These are phyloP conservation scores for Stenoptilia bipunctidactyla DNA, from an alignment of 2,888 invertebrate species.

Conservation along the genomic window DNA sequence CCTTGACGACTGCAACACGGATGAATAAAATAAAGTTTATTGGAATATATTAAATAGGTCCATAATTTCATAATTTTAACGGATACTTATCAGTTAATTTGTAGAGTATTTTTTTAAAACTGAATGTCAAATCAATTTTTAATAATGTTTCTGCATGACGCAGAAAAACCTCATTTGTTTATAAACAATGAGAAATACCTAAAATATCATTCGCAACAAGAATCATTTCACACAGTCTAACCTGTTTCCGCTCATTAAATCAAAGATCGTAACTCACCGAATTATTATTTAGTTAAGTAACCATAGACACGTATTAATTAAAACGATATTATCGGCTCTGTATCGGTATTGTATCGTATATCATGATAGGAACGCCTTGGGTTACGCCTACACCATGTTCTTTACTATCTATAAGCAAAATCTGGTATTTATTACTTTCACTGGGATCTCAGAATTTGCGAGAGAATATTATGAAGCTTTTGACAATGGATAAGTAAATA, in stretches of 20 bases:
- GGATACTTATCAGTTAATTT: too few species aligned
- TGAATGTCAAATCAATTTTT: too few species aligned
- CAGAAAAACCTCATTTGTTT: too few species aligned
- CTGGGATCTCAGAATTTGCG: constrained; percentile 4
- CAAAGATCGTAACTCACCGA: not conserved
- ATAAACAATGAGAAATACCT: constrained; percentile 17
- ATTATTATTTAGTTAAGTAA: not conserved
- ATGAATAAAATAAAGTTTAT: too few species aligned
- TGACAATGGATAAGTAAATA: too few species aligned
- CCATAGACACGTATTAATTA: constrained; percentile 35
- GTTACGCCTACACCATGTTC: constrained; percentile 48
- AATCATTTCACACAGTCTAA: not conserved
- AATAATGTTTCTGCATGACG: too few species aligned
- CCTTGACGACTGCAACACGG: too few species aligned
- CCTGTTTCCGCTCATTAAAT: not conserved
- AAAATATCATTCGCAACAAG: constrained; percentile 11
- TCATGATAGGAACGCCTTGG: constrained; percentile 39
- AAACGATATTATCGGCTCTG: constrained; percentile 23
- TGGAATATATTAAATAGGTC: too few species aligned
- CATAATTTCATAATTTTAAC: too few species aligned
- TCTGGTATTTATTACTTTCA: constrained; percentile 26
- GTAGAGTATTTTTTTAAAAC: too few species aligned
- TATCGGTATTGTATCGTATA: constrained; percentile 22
- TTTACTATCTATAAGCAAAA: constrained; percentile 31
- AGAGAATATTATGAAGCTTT: too few species aligned